A percentile compares a stretch with the other conserved stretches of the same genome.
These are phyloP conservation scores for Babylonia areolata DNA, from an alignment of 1,140 invertebrate genomes.

Conservation along the genomic window DNA sequence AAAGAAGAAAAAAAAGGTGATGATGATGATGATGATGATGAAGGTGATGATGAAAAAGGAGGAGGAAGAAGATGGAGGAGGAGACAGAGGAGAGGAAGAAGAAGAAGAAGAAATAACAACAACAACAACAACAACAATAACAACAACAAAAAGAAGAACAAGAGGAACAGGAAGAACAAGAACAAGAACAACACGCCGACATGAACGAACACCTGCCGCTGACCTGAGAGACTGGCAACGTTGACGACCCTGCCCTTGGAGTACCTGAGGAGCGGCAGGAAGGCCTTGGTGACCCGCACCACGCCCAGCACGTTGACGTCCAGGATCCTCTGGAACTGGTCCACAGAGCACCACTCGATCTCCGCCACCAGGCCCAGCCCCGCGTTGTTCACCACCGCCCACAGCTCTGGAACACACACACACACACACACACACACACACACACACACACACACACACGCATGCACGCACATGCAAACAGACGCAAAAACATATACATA, in stretches of 20 bases:
- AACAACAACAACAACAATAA: no score
- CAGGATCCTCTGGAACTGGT: conserved; percentile 67
- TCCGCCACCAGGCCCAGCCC: conserved; percentile 69
- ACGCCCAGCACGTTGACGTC: conserved; percentile 73
- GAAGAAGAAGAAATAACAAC: no score
- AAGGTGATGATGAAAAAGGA: no score
- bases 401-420: conserved; percentile 56
- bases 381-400: conserved; percentile 74
- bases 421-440: conserved; percentile 19
- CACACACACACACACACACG: not conserved
- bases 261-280: conserved; percentile 68
- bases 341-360: conserved; percentile 70
- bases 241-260: conserved; percentile 83
- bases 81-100: no score
- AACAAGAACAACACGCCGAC: not conserved
- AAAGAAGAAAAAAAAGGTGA: no score
- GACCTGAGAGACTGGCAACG: conserved; percentile 84
- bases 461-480: not conserved
- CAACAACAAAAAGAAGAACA: no score
- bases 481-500: not conserved
- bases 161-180: no score
- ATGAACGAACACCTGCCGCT: not conserved
- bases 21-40: no score
- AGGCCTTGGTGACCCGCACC: conserved; percentile 71
- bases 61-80: no score